A percentile compares a stretch with the other conserved stretches of the same genome.
These are phyloP conservation scores for Minunthozetes semirufus DNA, from an alignment of 2,888 invertebrate species.

Conservation along the genomic window DNA sequence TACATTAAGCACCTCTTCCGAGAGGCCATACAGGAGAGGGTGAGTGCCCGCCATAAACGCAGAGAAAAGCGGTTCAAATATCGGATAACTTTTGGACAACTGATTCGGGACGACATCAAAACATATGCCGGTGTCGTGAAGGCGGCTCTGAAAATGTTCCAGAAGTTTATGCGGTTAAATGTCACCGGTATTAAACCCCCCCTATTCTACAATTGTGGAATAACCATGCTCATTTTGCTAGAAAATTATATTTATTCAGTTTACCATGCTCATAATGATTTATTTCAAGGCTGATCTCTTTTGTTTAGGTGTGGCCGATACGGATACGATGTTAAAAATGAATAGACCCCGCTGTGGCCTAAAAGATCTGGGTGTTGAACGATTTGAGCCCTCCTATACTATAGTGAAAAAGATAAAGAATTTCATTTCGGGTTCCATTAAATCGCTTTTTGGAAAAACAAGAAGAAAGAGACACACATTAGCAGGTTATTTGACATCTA, in stretches of 20 bases:
- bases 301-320: background rate
- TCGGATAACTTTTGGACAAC: background rate
- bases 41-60: background rate
- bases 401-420: background rate
- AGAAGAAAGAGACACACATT: conserved; percentile 2
- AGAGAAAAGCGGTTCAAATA: background rate
- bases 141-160: background rate
- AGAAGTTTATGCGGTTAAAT: background rate
- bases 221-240: background rate
- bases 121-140: background rate
- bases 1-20: background rate
- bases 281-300: no score
- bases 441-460: background rate
- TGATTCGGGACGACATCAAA: background rate
- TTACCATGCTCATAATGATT: no score
- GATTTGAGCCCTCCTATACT: background rate
- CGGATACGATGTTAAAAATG: background rate
- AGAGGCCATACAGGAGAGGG: background rate
- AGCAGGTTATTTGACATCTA: background rate
- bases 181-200: background rate
- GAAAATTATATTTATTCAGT: no score
- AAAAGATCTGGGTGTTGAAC: background rate
- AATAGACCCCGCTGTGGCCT: background rate
- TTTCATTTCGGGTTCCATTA: background rate
- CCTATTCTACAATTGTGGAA: background rate